Conservation (phyloP, 2,888 invertebrate species). For the Tenthredo amoena region DNA sequence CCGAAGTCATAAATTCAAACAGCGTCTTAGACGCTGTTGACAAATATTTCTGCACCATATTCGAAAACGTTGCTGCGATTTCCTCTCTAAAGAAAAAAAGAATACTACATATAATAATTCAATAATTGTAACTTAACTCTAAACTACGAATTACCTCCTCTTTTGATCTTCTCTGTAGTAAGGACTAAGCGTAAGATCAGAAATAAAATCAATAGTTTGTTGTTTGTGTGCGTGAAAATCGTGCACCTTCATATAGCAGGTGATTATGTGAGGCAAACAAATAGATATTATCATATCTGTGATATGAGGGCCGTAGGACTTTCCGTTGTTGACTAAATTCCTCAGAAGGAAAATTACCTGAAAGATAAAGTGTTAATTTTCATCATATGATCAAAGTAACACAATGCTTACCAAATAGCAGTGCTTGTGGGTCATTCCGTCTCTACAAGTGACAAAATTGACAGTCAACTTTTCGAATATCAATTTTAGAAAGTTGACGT, state of each 20-base stretch:
- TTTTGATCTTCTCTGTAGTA: slow-evolving; percentile 66
- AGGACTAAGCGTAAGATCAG: slow-evolving; percentile 63
- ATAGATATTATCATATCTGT: slow-evolving; percentile 67
- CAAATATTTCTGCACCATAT: slow-evolving; percentile 64
- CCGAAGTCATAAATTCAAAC: slow-evolving; percentile 69
- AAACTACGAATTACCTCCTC: slow-evolving; percentile 61
- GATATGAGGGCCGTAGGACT: slow-evolving; percentile 62
- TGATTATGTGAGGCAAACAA: slow-evolving; percentile 66
- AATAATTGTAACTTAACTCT: slow-evolving; percentile 30
- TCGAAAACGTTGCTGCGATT: slow-evolving; percentile 62
- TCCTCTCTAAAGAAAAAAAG: slow-evolving; percentile 65
- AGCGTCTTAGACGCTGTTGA: slow-evolving; percentile 63
- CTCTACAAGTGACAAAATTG: slow-evolving; percentile 67
- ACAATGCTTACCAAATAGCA: slow-evolving; percentile 68
- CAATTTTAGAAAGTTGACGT: slow-evolving; percentile 64
- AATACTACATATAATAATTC: neutral
- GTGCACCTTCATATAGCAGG: slow-evolving; percentile 72
- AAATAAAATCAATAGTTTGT: slow-evolving; percentile 69
- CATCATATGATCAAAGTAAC: neutral
- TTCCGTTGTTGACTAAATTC: slow-evolving; percentile 66
- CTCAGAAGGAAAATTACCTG: slow-evolving; percentile 71
- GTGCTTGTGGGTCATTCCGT: slow-evolving; percentile 70
- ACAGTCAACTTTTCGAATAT: slow-evolving; percentile 68
- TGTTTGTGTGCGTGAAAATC: slow-evolving; percentile 72
- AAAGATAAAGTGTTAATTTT: neutral